Evolutionary conservation across 2,888 invertebrate species (phyloP).

Genomic region (Cabera pusaria): DNA sequence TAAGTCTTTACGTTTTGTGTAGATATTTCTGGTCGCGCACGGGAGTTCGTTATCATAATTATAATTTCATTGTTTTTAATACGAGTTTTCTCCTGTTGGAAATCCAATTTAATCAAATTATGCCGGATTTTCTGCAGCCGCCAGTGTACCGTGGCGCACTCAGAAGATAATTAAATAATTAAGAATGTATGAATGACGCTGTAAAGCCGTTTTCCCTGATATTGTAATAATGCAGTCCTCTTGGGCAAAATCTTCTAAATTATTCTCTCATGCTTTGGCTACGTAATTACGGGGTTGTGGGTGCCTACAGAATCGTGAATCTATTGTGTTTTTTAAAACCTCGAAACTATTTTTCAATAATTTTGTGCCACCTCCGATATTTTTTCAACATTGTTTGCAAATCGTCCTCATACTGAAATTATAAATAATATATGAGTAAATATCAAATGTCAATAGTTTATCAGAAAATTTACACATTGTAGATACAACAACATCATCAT

Average conservation of each 20-base stretch:
- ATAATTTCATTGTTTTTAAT: conserved; percentile 50
- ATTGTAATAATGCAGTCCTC: conserved; percentile 81
- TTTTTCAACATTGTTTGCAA: too few relatives aligned
- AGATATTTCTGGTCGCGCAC: conserved; percentile 34
- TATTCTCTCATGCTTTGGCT: conserved; percentile 70
- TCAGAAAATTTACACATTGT: too few relatives aligned
- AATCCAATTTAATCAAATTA: conserved; percentile 74
- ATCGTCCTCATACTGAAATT: too few relatives aligned
- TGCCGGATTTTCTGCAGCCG: conserved; percentile 64
- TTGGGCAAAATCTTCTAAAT: conserved; percentile 77
- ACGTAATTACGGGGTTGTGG: conserved; percentile 65
- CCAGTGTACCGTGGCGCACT: conserved; percentile 61
- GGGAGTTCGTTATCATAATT: conserved; percentile 42
- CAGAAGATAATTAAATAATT: conserved; percentile 81
- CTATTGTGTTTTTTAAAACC: conserved; percentile 51
- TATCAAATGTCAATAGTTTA: too few relatives aligned
- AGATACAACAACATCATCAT: too few relatives aligned
- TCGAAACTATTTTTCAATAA: too few relatives aligned
- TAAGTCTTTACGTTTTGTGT: conserved; percentile 34
- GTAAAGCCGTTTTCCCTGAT: conserved; percentile 76
- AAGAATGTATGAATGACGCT: conserved; percentile 80
- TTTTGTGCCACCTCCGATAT: too few relatives aligned
- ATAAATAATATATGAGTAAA: too few relatives aligned
- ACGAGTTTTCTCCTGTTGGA: conserved; percentile 49
- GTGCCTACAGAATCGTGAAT: conserved; percentile 51